Percentiles rank a stretch among this genome's conserved stretches.
These are phyloP conservation scores for Ophion obscuratus DNA, from an alignment of 2,888 invertebrate species.

Conservation along the genomic window DNA sequence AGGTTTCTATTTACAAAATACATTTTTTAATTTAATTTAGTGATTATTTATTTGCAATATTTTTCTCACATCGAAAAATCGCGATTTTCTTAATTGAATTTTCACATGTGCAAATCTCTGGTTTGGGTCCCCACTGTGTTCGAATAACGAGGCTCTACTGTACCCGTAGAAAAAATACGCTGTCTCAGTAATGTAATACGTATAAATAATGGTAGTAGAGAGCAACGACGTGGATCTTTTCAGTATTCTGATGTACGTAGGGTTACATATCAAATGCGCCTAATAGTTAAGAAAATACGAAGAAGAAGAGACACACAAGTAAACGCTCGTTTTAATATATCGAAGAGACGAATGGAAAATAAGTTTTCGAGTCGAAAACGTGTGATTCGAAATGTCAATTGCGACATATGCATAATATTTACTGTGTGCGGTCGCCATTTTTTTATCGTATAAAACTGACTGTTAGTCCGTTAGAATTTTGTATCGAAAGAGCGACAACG, in stretches of 20 bases:
- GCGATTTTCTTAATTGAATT: background rate
- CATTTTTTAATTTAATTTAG: background rate
- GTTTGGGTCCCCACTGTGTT: constrained; percentile 2
- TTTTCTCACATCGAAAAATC: too few species aligned
- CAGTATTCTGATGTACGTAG: constrained; percentile 52
- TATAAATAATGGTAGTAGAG: constrained; percentile 11
- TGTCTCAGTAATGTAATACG: constrained; percentile 49
- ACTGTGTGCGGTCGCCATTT: constrained; percentile 31
- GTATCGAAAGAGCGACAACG: constrained; percentile 32
- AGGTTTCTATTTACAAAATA: background rate
- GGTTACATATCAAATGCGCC: constrained; percentile 60
- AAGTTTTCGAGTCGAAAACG: constrained; percentile 18
- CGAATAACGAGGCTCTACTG: constrained; percentile 17
- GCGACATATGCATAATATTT: constrained; percentile 36
- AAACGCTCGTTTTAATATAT: constrained; percentile 14
- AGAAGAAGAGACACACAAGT: constrained; percentile 18
- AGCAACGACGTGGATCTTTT: constrained; percentile 36
- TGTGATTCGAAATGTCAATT: constrained; percentile 46
- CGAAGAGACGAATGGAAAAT: constrained; percentile 9
- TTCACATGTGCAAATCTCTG: background rate
- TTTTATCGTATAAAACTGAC: constrained; percentile 6
- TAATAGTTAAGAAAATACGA: constrained; percentile 45
- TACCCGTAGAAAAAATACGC: background rate
- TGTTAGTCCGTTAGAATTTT: constrained; percentile 35
- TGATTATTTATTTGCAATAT: background rate